These are phyloP conservation scores for Globodera rostochiensis DNA, from an alignment of 1,140 invertebrate species.

Conservation along the genomic window DNA sequence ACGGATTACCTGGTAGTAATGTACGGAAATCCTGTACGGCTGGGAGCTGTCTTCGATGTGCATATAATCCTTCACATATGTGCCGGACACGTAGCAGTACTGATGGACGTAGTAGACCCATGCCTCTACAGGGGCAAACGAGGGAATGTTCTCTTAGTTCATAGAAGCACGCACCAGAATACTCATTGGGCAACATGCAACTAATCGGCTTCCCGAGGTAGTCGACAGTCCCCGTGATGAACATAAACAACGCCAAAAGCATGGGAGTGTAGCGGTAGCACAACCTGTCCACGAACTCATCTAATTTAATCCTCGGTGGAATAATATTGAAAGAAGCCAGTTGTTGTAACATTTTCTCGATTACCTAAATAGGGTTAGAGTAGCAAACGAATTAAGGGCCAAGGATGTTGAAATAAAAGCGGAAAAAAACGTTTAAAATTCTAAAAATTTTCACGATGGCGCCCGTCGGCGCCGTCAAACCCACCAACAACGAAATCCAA, in stretches of 20 bases:
- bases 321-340: too few species aligned
- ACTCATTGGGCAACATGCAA: constrained; percentile 21
- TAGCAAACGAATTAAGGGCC: too few species aligned
- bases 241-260: constrained; percentile 24
- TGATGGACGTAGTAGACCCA: constrained; percentile 25
- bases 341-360: too few species aligned
- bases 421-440: too few species aligned
- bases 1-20: constrained; percentile 21
- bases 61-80: constrained; percentile 12
- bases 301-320: not conserved
- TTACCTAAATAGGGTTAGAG: too few species aligned
- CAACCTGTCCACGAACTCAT: constrained; percentile 20
- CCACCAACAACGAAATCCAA: too few species aligned
- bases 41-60: not conserved
- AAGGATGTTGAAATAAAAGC: too few species aligned
- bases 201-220: constrained; percentile 22
- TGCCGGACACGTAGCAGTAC: constrained; percentile 27
- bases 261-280: constrained; percentile 26
- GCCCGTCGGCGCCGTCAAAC: too few species aligned
- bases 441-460: too few species aligned
- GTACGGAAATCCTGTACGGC: not conserved
- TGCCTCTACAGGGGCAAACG: not conserved
- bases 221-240: constrained; percentile 28
- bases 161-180: constrained; percentile 1
- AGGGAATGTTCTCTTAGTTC: not conserved